Evolutionary conservation across 2,888 invertebrate genomes (phyloP).

Genomic region (Carabus problematicus): DNA sequence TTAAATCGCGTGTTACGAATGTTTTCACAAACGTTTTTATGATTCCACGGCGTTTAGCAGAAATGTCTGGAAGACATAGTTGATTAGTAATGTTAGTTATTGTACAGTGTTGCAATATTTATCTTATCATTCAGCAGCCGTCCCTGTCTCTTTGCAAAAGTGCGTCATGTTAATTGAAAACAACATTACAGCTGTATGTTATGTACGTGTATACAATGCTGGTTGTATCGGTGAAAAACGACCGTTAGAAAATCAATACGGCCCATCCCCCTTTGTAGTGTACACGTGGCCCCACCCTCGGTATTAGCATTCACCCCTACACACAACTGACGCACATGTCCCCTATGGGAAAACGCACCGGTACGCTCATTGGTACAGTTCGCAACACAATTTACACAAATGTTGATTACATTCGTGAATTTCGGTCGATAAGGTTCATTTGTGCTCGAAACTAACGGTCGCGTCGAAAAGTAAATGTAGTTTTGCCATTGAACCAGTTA

Average conservation of each 20-base stretch:
- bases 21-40: no score
- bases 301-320: constrained; percentile 23
- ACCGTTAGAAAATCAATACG: constrained; percentile 39
- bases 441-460: no score
- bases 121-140: background rate
- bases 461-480: no score
- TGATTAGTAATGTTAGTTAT: no score
- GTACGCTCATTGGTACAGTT: constrained; percentile 11
- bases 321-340: constrained; percentile 29
- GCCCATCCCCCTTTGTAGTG: constrained; percentile 19
- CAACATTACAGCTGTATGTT: background rate
- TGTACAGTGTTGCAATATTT: no score
- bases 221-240: background rate
- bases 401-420: background rate
- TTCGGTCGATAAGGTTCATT: constrained; percentile 14
- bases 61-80: no score
- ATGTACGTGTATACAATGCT: background rate
- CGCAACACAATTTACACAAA: constrained; percentile 25
- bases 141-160: background rate
- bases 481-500: no score
- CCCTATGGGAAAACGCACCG: constrained; percentile 25
- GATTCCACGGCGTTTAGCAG: no score
- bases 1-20: no score
- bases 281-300: constrained; percentile 28
- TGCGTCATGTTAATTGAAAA: background rate